These are phyloP conservation scores for Saccopteryx leptura DNA, from an alignment of 2,113 vertebrate genomes.

Conservation along the genomic window DNA sequence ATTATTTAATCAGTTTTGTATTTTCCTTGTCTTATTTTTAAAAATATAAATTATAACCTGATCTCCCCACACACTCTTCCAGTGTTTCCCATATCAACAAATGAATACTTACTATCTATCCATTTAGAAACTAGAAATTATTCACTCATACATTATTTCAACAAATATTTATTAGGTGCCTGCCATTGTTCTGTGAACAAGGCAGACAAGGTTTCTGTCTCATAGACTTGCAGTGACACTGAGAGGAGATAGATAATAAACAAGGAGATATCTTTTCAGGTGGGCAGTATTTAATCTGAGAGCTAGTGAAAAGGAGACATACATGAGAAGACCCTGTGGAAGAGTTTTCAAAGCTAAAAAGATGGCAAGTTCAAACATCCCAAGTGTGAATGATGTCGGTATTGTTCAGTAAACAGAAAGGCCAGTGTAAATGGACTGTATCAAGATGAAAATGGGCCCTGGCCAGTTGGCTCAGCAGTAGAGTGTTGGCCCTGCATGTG, in stretches of 20 bases:
- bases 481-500: no score
- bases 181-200: slow-evolving; percentile 44
- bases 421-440: background rate
- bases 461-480: no score
- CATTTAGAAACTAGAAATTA: slow-evolving; percentile 3
- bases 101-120: background rate
- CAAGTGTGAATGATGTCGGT: background rate
- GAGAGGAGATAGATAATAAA: slow-evolving; percentile 16
- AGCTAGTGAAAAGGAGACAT: background rate
- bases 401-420: slow-evolving; percentile 15
- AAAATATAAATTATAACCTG: background rate
- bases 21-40: slow-evolving; percentile 44
- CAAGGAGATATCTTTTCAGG: background rate
- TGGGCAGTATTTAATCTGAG: slow-evolving; percentile 10
- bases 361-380: background rate
- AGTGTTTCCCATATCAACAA: background rate
- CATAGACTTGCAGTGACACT: slow-evolving; percentile 32
- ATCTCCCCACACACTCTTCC: background rate
- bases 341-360: slow-evolving; percentile 13
- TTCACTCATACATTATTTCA: slow-evolving; percentile 41
- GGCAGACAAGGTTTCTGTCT: background rate
- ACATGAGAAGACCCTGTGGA: background rate
- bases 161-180: slow-evolving; percentile 10
- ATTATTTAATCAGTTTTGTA: slow-evolving; percentile 22
- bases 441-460: background rate